These are phyloP conservation scores for Cancer borealis DNA, from an alignment of 2,888 invertebrate species.

Conservation along the genomic window DNA sequence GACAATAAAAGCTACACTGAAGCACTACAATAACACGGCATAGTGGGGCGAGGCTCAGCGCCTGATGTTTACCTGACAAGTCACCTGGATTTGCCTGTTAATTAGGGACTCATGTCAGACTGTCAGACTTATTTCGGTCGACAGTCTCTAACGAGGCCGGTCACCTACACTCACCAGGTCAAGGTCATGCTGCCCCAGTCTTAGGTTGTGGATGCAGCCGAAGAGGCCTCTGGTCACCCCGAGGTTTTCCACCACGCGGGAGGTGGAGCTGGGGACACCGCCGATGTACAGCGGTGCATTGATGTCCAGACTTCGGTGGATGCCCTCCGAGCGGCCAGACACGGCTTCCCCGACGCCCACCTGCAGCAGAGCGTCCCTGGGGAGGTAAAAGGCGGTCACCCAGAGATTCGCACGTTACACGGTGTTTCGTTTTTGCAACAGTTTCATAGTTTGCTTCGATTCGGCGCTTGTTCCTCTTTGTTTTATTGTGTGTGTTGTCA, in stretches of 20 bases:
- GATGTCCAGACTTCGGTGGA: constrained; percentile 89
- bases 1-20: background rate
- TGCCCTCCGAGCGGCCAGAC: constrained; percentile 89
- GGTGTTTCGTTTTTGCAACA: constrained; percentile 2
- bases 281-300: constrained; percentile 90
- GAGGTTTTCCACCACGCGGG: constrained; percentile 89
- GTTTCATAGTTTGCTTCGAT: background rate
- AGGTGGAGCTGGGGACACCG: constrained; percentile 84
- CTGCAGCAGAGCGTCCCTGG: constrained; percentile 88
- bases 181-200: constrained; percentile 83
- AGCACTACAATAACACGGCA: background rate
- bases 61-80: background rate
- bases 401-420: background rate
- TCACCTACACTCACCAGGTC: constrained; percentile 62
- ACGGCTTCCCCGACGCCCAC: constrained; percentile 90
- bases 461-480: constrained; percentile 12
- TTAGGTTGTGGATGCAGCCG: constrained; percentile 90
- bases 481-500: constrained; percentile 29
- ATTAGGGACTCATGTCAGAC: background rate
- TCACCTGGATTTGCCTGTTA: background rate
- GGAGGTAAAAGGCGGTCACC: background rate
- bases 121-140: background rate
- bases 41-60: background rate
- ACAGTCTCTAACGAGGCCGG: background rate
- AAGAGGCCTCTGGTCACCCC: constrained; percentile 89